Evolutionary conservation across 2,888 invertebrate genomes (phyloP), one percentile per base, ranked within the genome.

Genomic region (Sepiola atlantica): DNA sequence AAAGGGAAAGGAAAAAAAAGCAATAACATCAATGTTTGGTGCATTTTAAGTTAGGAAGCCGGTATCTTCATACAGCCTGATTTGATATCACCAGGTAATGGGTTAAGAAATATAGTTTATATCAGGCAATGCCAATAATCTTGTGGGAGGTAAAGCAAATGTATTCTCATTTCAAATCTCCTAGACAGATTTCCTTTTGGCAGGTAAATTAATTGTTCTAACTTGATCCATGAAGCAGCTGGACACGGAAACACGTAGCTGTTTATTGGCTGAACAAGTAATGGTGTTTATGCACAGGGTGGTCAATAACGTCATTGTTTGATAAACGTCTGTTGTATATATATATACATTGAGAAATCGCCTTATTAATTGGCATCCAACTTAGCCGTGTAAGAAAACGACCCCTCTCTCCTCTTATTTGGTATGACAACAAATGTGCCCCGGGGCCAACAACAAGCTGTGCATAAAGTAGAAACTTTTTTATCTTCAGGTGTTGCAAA

Each of bases 341-440:
- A 77, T n/a, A 77, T 77, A 28, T 77, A 77, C 77, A 77, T 77
- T 1, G n/a, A 77, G 28, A n/a, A n/a, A 77, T 77, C 28, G 77
- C 14, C n/a, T 77, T n/a, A 77, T 77, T 77, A 77, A 77, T 77
- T 77, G 77, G 77, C 77, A 77, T 16, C 77, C 28, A 77, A 77
- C 77, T 77, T 32, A 32, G n/a, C 14, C 2, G 77, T 14, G 32
- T 1, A 12, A 77, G 77, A 77, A 77, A 16, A n/a, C 14, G 14
- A 77, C n/a, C 8, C 77, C n/a, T 32, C 77, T n/a, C 14, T n/a
- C n/a, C 18, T n/a, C n/a, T 16, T 32, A 32, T n/a, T 77, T 77
- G n/a, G 77, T 77, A 77, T n/a, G 77, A 77, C 77, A 77, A n/a
- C 77, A n/a, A 77, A 77, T 77, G 77, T 77, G 14, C n/a, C n/a